Evolutionary conservation across 2,797 vertebrate genomes (phyloP), one percentile per base, ranked within the genome.

Genomic region (Eulemur rubriventer): DNA sequence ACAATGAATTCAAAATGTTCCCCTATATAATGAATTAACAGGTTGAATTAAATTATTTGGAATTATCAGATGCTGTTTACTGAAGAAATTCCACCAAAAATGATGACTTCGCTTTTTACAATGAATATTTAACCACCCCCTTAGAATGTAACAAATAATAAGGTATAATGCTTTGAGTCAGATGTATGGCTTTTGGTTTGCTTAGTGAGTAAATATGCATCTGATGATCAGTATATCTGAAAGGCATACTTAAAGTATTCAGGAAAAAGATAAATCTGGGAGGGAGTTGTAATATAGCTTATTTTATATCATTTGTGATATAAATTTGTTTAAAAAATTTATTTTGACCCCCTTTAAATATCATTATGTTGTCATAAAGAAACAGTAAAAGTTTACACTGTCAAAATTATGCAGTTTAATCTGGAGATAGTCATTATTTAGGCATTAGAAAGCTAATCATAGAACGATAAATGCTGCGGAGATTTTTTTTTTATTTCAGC

Each of bases 1-100:
- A 91, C 10, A 63, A 9, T 73, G 61, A 73, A 11, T 72, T 72
- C 41, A 70, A 9, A 89, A 50, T 92, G 16, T 78, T 96, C 17
- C 82, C 18, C 26, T 86, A 2, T 90, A 20, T 95, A 70, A 41
- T 93, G 57, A 89, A 81, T 85, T 70, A 85, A n/a, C 88, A 67
- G 22, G 43, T 75, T 79, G 57, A 81, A 57, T 72, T 79, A 75
- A 90, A 89, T 94, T 82, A 50, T 59, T 90, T 88, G 13, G 7
- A 63, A 28, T 90, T 72, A 63, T 83, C 18, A 84, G 55, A 33
- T 79, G 41, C 24, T 73, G 35, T 35, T 79, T 72, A 70, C 52
- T 72, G 16, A 83, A 78, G 55, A 81, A 48, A 72, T 59, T 65
- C 63, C 93, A 38, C 33, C 22, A 17, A 90, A 89, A 48, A 43